Evolutionary conservation across 2,113 vertebrate genomes (phyloP).

Genomic region (Murina feae): DNA sequence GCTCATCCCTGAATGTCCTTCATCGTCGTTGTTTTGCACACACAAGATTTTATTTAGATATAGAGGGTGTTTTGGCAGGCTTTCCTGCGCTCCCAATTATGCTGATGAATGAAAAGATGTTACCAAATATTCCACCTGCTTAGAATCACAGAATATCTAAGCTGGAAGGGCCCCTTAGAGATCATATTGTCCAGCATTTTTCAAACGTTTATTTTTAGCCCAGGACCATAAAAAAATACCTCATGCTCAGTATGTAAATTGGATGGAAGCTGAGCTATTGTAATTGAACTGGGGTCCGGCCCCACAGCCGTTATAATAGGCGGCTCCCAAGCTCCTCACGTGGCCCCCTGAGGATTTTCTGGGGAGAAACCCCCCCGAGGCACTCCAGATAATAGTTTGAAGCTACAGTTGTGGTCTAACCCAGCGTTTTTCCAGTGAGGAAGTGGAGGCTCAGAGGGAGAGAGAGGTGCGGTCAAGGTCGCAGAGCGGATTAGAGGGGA

Average conservation of each 20-base stretch:
- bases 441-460: background rate
- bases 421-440: background rate
- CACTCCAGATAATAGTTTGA: background rate
- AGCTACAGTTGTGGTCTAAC: background rate
- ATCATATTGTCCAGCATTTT: conserved; percentile 51
- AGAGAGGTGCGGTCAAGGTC: background rate
- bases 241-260: background rate
- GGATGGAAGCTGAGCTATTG: conserved; percentile 4
- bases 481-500: background rate
- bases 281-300: background rate
- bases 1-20: conserved; percentile 22
- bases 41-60: conserved; percentile 69
- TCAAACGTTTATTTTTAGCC: conserved; percentile 54
- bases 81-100: conserved; percentile 54
- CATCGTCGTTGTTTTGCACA: conserved; percentile 9
- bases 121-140: conserved; percentile 60
- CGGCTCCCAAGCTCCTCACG: background rate
- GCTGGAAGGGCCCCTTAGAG: conserved; percentile 32
- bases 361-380: background rate
- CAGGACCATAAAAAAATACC: conserved; percentile 26
- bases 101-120: conserved; percentile 69
- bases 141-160: conserved; percentile 43
- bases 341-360: background rate
- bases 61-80: conserved; percentile 62
- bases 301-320: background rate